These are phyloP conservation scores for Hyppa rectilinea DNA, from an alignment of 2,888 invertebrate genomes.

Conservation along the genomic window DNA sequence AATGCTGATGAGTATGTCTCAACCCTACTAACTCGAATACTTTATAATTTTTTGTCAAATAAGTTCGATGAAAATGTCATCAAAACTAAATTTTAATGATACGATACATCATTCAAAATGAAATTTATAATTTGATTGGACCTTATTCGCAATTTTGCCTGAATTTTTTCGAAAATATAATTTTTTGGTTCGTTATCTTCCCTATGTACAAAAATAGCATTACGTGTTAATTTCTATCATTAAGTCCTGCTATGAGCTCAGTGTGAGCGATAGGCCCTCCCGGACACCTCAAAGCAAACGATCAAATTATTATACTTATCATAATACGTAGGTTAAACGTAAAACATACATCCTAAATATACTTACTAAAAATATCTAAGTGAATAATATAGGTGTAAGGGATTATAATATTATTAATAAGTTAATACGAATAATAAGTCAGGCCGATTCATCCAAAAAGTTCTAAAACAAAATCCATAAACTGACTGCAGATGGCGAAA, in stretches of 20 bases:
- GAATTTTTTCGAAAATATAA: conserved; percentile 56
- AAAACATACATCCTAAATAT: conserved; percentile 30
- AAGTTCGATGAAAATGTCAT: not conserved
- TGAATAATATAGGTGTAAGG: conserved; percentile 11
- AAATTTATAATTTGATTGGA: conserved; percentile 21
- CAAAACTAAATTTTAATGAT: not conserved
- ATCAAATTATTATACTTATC: not conserved
- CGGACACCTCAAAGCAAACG: conserved; percentile 43
- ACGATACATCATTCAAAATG: conserved; percentile 11
- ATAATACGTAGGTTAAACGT: conserved; percentile 10
- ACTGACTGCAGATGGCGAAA: not conserved
- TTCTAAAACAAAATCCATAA: not conserved
- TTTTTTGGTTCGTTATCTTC: conserved; percentile 53
- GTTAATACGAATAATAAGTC: conserved; percentile 15
- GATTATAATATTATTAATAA: conserved; percentile 33
- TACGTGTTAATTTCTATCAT: conserved; percentile 55
- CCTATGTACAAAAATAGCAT: conserved; percentile 67
- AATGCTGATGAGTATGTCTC: not conserved
- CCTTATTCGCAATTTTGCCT: conserved; percentile 30
- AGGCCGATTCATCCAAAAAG: conserved; percentile 13
- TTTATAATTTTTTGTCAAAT: conserved; percentile 4
- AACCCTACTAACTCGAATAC: conserved; percentile 5
- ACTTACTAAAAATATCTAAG: conserved; percentile 23
- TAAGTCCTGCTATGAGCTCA: conserved; percentile 50
- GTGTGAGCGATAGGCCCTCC: conserved; percentile 46